Evolutionary conservation across 2,113 vertebrate genomes (phyloP), one percentile per base, ranked within the genome.

Genomic region (Phoenicopterus ruber): DNA sequence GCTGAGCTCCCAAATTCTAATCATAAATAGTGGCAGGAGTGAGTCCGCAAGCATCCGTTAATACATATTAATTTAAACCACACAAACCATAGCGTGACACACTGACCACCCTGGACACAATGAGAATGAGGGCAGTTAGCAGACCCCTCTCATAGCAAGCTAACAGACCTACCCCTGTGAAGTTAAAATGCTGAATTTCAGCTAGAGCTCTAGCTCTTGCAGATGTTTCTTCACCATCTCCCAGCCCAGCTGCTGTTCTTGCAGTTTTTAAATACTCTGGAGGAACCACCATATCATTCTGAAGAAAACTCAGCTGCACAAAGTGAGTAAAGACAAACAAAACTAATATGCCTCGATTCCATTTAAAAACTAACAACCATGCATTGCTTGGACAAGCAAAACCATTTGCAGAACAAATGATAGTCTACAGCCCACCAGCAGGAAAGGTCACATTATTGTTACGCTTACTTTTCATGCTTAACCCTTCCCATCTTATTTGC

Each of bases 311-410:
- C n/a, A 58, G 40, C 59, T 55, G 34, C 49, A 79, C 34, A 73
- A 76, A 86, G 28, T n/a, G 46, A 82, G 70, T 52, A 91, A 94
- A 92, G 87, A n/a, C 57, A 90, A 96, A 57, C 63, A 91, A 72
- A 80, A n/a, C 31, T 42, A 73, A 49, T 2, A 38, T 29, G 59
- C 59, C 90, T 80, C 62, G 44, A 32, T 84, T 82, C 49, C 15
- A 63, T 59, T 94, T 90, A 50, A 94, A 81, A 95, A 80, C 67
- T 78, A 78, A 46, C 50, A 80, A 55, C 28, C 24, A 20, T 34
- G 22, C n/a, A 6, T 22, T 49, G 57, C 59, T 79, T 36, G 52
- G 59, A 88, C 71, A 81, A 90, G 72, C 38, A 84, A 86, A 92
- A 78, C 25, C 50, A 67, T 76, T 76, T 72, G 38, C 57, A 82